Evolutionary conservation across 1,140 invertebrate species (phyloP).

Genomic region (Bathynomus jamesi): DNA sequence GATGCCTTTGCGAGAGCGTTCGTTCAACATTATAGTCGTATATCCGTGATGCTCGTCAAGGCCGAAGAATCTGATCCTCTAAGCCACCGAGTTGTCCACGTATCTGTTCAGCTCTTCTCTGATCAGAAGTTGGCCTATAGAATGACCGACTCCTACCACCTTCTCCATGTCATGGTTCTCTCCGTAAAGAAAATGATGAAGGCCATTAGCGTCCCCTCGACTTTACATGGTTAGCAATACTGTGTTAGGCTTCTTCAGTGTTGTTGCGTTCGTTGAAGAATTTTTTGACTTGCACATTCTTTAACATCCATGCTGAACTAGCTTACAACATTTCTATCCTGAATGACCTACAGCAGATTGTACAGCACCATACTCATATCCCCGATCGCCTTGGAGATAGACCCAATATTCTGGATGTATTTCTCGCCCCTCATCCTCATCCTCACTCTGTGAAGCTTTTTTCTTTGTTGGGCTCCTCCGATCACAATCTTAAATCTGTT

Average conservation of each 20-base stretch:
- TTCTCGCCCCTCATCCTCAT: too few relatives aligned
- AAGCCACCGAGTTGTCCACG: conserved; percentile 91
- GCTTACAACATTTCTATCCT: neutral
- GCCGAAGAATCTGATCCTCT: conserved; percentile 79
- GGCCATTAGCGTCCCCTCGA: conserved; percentile 77
- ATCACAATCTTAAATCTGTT: too few relatives aligned
- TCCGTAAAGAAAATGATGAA: conserved; percentile 90
- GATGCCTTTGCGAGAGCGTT: conserved; percentile 87
- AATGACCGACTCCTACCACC: conserved; percentile 80
- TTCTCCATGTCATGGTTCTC: conserved; percentile 89
- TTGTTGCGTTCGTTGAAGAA: neutral
- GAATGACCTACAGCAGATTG: too few relatives aligned
- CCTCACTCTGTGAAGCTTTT: too few relatives aligned
- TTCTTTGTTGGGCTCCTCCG: too few relatives aligned
- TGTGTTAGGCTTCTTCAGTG: conserved; percentile 42
- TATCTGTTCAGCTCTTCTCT: conserved; percentile 90
- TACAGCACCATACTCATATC: too few relatives aligned
- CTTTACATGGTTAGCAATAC: conserved; percentile 57
- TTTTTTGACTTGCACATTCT: neutral
- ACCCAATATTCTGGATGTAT: too few relatives aligned
- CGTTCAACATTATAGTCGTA: conserved; percentile 89
- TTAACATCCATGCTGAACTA: neutral
- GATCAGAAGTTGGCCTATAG: conserved; percentile 81
- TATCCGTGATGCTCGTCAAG: conserved; percentile 79
- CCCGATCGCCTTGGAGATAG: too few relatives aligned